These are phyloP conservation scores for Artibeus lituratus DNA, from an alignment of 2,797 vertebrate species.

Conservation along the genomic window DNA sequence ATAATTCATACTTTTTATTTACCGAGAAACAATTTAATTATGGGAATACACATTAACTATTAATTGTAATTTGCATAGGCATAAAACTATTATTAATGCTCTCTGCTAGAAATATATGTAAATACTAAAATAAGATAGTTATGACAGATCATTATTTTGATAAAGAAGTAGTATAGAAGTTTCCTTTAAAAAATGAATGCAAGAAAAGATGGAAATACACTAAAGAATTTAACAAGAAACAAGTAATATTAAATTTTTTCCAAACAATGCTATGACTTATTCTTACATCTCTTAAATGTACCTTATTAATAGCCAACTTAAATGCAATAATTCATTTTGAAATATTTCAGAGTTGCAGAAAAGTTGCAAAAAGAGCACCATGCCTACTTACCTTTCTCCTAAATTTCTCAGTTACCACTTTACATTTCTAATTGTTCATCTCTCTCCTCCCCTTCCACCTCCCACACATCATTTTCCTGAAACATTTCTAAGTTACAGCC, in stretches of 20 bases:
- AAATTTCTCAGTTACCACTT: neutral
- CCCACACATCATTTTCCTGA: neutral
- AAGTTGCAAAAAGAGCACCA: neutral
- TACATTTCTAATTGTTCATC: neutral
- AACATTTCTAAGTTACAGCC: neutral
- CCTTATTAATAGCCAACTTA: neutral
- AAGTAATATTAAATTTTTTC: neutral
- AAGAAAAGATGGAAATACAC: neutral
- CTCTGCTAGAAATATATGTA: neutral
- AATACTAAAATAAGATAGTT: neutral
- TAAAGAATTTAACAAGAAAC: neutral
- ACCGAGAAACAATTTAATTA: neutral
- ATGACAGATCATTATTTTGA: neutral
- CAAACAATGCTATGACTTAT: neutral
- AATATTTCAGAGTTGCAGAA: neutral
- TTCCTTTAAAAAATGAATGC: neutral
- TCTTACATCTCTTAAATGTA: neutral
- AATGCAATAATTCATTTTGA: neutral
- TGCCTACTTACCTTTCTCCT: neutral
- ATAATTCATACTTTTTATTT: neutral
- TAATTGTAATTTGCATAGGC: neutral
- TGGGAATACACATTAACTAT: neutral
- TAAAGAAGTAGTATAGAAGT: neutral
- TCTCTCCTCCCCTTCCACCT: too few relatives aligned
- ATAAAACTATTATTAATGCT: neutral